These are phyloP conservation scores for Struthidea cinerea DNA, from an alignment of 2,113 vertebrate species.

Conservation along the genomic window DNA sequence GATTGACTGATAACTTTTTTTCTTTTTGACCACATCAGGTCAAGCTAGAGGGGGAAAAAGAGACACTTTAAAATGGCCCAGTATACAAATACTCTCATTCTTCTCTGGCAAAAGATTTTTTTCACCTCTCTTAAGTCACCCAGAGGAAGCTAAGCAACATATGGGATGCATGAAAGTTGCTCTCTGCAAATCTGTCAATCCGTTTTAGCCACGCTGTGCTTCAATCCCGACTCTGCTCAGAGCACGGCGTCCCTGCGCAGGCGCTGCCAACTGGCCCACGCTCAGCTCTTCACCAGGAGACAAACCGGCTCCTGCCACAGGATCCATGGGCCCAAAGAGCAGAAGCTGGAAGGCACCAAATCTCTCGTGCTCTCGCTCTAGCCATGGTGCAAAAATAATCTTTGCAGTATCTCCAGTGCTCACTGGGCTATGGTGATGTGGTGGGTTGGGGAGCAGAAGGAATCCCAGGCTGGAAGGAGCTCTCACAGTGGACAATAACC, in stretches of 20 bases:
- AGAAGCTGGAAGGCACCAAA: not conserved
- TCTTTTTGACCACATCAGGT: not conserved
- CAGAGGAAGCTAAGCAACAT: constrained; percentile 13
- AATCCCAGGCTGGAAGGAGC: not conserved
- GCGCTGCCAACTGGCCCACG: not conserved
- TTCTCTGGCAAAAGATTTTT: not conserved
- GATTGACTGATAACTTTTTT: not conserved
- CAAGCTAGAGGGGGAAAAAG: not conserved
- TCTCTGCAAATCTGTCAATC: constrained; percentile 23
- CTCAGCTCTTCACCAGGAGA: not conserved
- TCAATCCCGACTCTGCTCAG: not conserved
- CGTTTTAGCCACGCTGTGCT: not conserved
- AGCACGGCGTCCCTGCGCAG: not conserved
- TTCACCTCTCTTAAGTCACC: not conserved
- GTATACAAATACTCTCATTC: not conserved
- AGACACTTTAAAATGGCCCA: not conserved
- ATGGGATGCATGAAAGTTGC: constrained; percentile 18
- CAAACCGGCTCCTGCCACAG: not conserved
- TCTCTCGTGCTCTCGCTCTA: rapidly evolving
- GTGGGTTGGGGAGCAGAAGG: not conserved
- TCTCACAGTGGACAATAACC: not conserved
- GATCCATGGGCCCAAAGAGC: rapidly evolving
- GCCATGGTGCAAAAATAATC: not conserved
- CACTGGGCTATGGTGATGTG: rapidly evolving
- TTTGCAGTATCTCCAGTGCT: not conserved